A percentile compares a stretch with the other conserved stretches of the same genome.
phyloP scores from a whole-genome alignment of 2,797 vertebrate genomes.

The Gorsachius magnificus region DNA sequence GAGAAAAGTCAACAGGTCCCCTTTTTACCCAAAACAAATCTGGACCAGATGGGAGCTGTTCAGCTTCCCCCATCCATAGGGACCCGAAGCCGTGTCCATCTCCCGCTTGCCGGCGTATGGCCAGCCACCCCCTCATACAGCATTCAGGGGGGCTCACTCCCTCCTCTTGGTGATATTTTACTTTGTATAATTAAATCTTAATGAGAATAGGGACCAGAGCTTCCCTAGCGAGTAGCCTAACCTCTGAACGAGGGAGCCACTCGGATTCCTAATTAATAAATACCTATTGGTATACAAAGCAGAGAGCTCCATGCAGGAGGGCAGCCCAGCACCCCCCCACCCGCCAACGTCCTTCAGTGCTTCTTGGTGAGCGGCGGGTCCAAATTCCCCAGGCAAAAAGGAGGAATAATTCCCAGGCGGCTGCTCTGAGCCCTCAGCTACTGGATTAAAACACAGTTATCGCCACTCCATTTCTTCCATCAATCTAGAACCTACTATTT shows the following conservation, averaged over 20 bases:
- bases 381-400: background rate
- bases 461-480: slow-evolving; percentile 30
- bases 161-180: slow-evolving; percentile 33
- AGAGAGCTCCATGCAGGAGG: background rate
- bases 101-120: rapidly evolving
- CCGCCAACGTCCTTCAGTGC: rapidly evolving
- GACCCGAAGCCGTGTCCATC: background rate
- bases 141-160: background rate
- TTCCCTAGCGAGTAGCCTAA: slow-evolving; percentile 30
- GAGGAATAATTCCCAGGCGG: background rate
- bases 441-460: slow-evolving; percentile 63
- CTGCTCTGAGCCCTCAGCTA: slow-evolving; percentile 25
- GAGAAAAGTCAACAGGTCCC: background rate
- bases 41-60: background rate
- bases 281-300: slow-evolving; percentile 36
- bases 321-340: background rate
- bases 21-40: background rate
- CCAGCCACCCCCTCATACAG: background rate
- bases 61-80: background rate
- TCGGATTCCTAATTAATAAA: slow-evolving; percentile 51
- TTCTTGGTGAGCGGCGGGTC: rapidly evolving
- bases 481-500: background rate
- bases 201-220: slow-evolving; percentile 51
- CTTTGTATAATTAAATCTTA: slow-evolving; percentile 63
- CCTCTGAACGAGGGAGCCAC: slow-evolving; percentile 40